Conservation (phyloP, 1,140 invertebrate species). For the Branchinecta lindahli region DNA sequence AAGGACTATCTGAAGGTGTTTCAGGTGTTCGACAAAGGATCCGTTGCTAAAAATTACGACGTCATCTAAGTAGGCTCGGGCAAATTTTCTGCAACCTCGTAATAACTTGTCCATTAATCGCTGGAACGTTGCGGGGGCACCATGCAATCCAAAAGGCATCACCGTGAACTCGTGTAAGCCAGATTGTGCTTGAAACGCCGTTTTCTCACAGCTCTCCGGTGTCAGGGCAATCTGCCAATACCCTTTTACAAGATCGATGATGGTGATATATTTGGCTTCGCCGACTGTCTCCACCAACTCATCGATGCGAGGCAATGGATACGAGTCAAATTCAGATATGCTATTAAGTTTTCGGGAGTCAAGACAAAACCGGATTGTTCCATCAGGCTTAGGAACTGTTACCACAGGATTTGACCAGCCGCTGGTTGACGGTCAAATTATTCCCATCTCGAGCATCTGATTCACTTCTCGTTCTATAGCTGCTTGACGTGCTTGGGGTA, state of each 20-base stretch:
- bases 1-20: too few relatives aligned
- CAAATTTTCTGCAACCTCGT: constrained; percentile 21
- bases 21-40: too few relatives aligned
- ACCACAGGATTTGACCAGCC: constrained; percentile 32
- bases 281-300: constrained; percentile 27
- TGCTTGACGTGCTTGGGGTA: constrained; percentile 19
- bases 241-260: constrained; percentile 4
- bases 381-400: constrained; percentile 33
- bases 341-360: constrained; percentile 34
- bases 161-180: constrained; percentile 26
- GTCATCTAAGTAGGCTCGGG: constrained; percentile 34
- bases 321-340: constrained; percentile 29
- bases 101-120: constrained; percentile 28
- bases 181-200: constrained; percentile 30
- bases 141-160: constrained; percentile 31
- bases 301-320: too few relatives aligned
- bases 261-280: neutral
- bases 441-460: constrained; percentile 26
- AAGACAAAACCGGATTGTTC: constrained; percentile 31
- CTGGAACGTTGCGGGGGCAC: constrained; percentile 30
- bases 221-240: constrained; percentile 26
- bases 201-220: constrained; percentile 27
- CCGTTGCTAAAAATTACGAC: constrained; percentile 34
- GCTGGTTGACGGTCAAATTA: constrained; percentile 29
- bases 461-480: constrained; percentile 27